Evolutionary conservation across 2,113 vertebrate genomes (phyloP).

Genomic region (Columba janthina): DNA sequence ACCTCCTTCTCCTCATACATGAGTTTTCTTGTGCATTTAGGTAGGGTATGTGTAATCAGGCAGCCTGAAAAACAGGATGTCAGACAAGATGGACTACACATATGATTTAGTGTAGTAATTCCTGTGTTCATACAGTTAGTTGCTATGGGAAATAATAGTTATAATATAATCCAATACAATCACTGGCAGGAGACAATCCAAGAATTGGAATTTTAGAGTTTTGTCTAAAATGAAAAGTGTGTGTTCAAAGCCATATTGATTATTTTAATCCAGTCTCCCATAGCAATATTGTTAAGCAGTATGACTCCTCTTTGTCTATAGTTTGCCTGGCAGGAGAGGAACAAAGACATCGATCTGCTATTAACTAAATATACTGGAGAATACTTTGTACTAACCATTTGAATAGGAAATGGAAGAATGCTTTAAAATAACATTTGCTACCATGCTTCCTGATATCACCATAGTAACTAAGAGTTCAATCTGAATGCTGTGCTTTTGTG

Average conservation of each 20-base stretch:
- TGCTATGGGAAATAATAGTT: neutral
- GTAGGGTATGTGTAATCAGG: neutral
- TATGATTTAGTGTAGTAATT: neutral
- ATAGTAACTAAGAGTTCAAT: conserved; percentile 32
- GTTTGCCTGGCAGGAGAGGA: conserved; percentile 19
- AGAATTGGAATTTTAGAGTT: conserved; percentile 35
- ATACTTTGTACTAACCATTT: conserved; percentile 9
- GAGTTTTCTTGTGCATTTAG: neutral
- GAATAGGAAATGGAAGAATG: conserved; percentile 29
- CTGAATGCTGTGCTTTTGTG: neutral
- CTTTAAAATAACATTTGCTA: conserved; percentile 29
- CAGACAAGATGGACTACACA: neutral
- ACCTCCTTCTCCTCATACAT: neutral
- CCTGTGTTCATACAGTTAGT: neutral
- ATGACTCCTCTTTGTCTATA: conserved; percentile 2
- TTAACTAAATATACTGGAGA: conserved; percentile 42
- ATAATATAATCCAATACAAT: neutral
- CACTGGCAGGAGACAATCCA: conserved; percentile 20
- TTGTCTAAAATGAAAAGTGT: conserved; percentile 25
- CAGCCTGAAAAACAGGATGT: neutral
- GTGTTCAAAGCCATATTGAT: conserved; percentile 55
- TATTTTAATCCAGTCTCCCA: conserved; percentile 53
- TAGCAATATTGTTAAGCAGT: conserved; percentile 30
- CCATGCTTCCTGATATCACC: conserved; percentile 34
- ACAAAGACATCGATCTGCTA: conserved; percentile 39